Evolutionary conservation across 1,140 invertebrate species (phyloP).

Genomic region (Heliconius hermathena): DNA sequence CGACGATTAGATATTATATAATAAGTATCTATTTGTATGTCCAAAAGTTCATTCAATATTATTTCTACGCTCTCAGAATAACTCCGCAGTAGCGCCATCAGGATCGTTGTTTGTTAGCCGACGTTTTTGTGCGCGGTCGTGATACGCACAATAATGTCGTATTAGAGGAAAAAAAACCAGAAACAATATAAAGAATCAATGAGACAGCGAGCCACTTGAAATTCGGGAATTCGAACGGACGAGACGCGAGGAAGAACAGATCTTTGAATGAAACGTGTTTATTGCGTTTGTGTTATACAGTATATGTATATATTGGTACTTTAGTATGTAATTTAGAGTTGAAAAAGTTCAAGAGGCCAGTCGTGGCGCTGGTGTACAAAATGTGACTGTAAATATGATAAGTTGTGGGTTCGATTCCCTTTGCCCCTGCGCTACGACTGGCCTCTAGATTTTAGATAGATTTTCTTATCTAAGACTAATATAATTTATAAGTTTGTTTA

Average conservation of each 20-base stretch:
- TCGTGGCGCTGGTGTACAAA: too few species aligned
- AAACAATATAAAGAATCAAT: conserved; percentile 46
- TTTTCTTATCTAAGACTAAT: too few species aligned
- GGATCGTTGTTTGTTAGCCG: conserved; percentile 15
- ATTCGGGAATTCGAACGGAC: conserved; percentile 45
- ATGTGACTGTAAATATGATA: too few species aligned
- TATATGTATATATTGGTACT: neutral
- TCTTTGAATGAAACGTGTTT: conserved; percentile 40
- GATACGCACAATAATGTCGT: conserved; percentile 47
- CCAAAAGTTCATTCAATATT: neutral
- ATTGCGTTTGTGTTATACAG: neutral
- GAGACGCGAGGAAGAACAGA: conserved; percentile 28
- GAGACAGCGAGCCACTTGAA: conserved; percentile 41
- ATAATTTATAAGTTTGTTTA: too few species aligned
- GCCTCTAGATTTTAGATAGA: too few species aligned
- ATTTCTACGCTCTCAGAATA: conserved; percentile 14
- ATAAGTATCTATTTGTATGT: neutral
- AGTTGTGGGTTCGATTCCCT: too few species aligned
- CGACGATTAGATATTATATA: too few species aligned
- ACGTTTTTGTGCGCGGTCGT: conserved; percentile 47
- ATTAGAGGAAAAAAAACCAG: conserved; percentile 38
- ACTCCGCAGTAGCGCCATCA: conserved; percentile 3
- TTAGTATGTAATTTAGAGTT: neutral
- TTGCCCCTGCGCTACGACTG: too few species aligned
- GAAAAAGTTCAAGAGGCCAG: too few species aligned